Evolutionary conservation across 1,140 invertebrate species (phyloP).

Genomic region (Sesamia nonagrioides): DNA sequence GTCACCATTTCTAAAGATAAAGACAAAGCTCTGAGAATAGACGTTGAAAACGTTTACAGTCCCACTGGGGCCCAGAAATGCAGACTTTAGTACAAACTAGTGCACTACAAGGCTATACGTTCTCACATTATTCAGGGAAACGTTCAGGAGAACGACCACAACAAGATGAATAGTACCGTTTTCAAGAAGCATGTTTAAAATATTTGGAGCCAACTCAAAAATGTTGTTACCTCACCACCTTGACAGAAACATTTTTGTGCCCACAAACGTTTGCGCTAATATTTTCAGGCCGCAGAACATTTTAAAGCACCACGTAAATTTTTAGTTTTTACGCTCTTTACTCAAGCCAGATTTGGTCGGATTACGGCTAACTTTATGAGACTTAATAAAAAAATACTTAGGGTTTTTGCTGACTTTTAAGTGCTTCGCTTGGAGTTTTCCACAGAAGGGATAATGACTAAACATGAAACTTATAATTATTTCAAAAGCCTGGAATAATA

Average conservation of each 20-base stretch:
- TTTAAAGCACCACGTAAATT: neutral
- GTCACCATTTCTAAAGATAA: neutral
- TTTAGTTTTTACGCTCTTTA: conserved; percentile 1
- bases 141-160: neutral
- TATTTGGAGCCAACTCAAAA: too few relatives aligned
- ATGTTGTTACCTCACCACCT: too few relatives aligned
- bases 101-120: neutral
- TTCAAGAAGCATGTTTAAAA: neutral
- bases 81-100: conserved; percentile 30
- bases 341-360: conserved; percentile 13
- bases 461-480: neutral
- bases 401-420: conserved; percentile 30
- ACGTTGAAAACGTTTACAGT: conserved; percentile 15
- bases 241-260: neutral
- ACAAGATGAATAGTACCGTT: neutral
- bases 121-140: neutral
- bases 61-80: conserved; percentile 28
- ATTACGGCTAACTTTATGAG: conserved; percentile 33
- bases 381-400: conserved; percentile 33
- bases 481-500: neutral
- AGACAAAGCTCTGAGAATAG: conserved; percentile 23
- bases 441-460: neutral
- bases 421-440: neutral
- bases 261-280: neutral
- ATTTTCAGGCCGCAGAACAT: neutral